Conservation (phyloP, 2,888 invertebrate genomes). For the Cryptocheilus praepositus region DNA sequence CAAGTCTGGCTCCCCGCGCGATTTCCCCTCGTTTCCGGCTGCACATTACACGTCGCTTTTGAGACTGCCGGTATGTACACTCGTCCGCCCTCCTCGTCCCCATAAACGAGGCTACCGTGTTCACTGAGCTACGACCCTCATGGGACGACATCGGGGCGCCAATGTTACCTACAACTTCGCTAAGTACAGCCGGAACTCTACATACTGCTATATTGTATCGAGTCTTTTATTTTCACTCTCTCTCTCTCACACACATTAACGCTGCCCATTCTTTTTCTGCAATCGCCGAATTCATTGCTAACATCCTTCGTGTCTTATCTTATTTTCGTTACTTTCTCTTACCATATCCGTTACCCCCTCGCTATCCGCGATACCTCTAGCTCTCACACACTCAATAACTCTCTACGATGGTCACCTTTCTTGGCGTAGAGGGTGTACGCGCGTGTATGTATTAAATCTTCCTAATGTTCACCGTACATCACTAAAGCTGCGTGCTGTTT, state of each 20-base stretch:
- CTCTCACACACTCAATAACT: background rate
- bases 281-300: no score
- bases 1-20: background rate
- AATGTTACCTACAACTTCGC: constrained; percentile 32
- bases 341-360: background rate
- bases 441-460: constrained; percentile 49
- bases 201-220: constrained; percentile 15
- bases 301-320: background rate
- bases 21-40: constrained; percentile 5
- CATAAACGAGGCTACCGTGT: constrained; percentile 37
- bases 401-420: constrained; percentile 2
- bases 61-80: background rate
- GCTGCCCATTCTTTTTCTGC: no score
- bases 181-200: constrained; percentile 25
- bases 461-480: constrained; percentile 51
- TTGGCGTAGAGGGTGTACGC: constrained; percentile 15
- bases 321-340: background rate
- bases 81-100: constrained; percentile 15
- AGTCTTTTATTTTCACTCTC: background rate
- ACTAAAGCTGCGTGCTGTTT: constrained; percentile 36
- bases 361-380: background rate
- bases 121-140: constrained; percentile 43
- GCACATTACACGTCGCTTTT: constrained; percentile 2
- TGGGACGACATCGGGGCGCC: constrained; percentile 30
- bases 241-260: background rate